phyloP scores from a whole-genome alignment of 2,888 invertebrate genomes.

The Pollenia angustigena region DNA sequence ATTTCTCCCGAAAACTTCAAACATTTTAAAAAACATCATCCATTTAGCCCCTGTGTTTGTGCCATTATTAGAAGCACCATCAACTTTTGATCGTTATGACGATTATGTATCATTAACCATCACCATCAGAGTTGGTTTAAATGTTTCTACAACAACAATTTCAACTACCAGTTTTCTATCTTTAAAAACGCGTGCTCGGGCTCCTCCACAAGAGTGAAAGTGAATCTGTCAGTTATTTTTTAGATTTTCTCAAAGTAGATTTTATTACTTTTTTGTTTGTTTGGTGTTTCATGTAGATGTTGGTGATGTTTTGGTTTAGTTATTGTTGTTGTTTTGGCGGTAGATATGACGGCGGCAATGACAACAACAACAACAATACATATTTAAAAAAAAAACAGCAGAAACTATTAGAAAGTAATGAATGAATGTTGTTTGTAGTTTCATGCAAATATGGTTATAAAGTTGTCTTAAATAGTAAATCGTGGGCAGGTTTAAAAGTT shows the following conservation, averaged over 20 bases:
- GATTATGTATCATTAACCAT: conserved; percentile 38
- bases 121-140: not conserved
- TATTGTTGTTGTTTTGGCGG: not conserved
- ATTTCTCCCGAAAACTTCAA: conserved; percentile 15
- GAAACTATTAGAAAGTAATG: conserved; percentile 61
- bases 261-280: conserved; percentile 20
- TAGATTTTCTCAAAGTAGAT: conserved; percentile 13
- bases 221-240: conserved; percentile 53
- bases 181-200: conserved; percentile 49
- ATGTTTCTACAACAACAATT: not conserved
- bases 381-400: not conserved
- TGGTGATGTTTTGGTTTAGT: conserved; percentile 14
- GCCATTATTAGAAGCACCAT: conserved; percentile 6
- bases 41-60: not conserved
- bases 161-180: conserved; percentile 8
- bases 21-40: not conserved
- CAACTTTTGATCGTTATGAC: conserved; percentile 32
- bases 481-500: not conserved
- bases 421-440: conserved; percentile 47
- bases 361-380: conserved; percentile 8
- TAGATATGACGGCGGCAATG: conserved; percentile 16
- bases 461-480: not conserved
- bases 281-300: conserved; percentile 32
- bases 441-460: conserved; percentile 55
- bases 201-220: conserved; percentile 67